Percentiles rank a stretch among this genome's conserved stretches.
Conservation (phyloP, 2,888 invertebrate genomes). For the Macrophya annulata region DNA sequence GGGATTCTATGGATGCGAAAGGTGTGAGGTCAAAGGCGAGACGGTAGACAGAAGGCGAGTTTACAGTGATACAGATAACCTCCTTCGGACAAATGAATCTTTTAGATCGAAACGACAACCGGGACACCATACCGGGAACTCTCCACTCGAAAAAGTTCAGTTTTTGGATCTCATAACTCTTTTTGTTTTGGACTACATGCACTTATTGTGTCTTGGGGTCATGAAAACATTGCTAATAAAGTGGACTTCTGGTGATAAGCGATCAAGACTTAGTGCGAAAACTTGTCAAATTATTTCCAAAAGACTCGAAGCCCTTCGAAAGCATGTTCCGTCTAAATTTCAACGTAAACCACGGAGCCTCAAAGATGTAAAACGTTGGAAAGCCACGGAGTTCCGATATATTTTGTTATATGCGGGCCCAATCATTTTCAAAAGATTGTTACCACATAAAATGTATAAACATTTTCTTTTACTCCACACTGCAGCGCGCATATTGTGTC, state of each 20-base stretch:
- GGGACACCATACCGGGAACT: slow-evolving; percentile 57
- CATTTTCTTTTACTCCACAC: slow-evolving; percentile 52
- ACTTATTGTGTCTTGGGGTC: slow-evolving; percentile 55
- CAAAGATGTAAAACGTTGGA: slow-evolving; percentile 57
- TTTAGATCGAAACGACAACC: not conserved
- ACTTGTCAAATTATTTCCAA: not conserved
- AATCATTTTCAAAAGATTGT: slow-evolving; percentile 36
- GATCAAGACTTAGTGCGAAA: not conserved
- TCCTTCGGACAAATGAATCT: not conserved
- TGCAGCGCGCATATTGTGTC: slow-evolving; percentile 54
- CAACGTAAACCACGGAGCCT: slow-evolving; percentile 59
- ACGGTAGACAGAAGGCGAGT: not conserved
- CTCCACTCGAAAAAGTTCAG: slow-evolving; percentile 49
- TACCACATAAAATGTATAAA: slow-evolving; percentile 40
- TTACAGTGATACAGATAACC: not conserved
- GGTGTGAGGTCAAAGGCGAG: slow-evolving; percentile 33
- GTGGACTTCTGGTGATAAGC: slow-evolving; percentile 26
- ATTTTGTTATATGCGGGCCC: slow-evolving; percentile 59
- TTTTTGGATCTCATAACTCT: slow-evolving; percentile 28
- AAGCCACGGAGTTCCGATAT: slow-evolving; percentile 61
- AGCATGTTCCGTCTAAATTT: slow-evolving; percentile 56
- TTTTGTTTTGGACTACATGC: slow-evolving; percentile 57
- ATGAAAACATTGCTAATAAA: slow-evolving; percentile 56
- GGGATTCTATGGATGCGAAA: slow-evolving; percentile 13
- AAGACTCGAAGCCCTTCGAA: not conserved